Evolutionary conservation across 2,113 vertebrate species (phyloP), one percentile per base, ranked within the genome.

Genomic region (Chionis minor): DNA sequence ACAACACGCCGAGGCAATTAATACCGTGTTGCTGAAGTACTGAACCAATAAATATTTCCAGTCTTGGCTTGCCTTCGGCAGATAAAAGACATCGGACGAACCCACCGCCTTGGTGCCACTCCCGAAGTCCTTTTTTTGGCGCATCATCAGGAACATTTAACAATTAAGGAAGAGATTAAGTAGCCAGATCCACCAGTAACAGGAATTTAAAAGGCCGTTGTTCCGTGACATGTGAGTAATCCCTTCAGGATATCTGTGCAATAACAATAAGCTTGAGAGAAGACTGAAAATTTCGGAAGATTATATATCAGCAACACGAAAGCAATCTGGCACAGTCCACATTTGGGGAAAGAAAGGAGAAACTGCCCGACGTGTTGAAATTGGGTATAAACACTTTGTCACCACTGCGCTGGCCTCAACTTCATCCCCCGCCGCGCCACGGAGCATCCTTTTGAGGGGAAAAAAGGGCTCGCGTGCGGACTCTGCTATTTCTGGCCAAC

Each of bases 1-100:
- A 97, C 97, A 98, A 97, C 96, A 96, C 91, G 71, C 92, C 55
- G 83, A 94, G 96, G 97, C 98, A 98, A 98, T 98, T 98, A 98
- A 98, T 97, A 96, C 97, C 61, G 23, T 84, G 89, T 94, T 97
- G 97, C 92, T 86, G 96, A 95, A 97, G 97, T 88, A 91, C 90
- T 82, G 81, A 96, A 96, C 95, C 96, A 96, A 97, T 97, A 98
- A 98, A 97, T 98, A 97, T 94, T 92, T 92, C 94, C 72, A 95
- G 85, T 74, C 97, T 92, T 96, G 92, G 88, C 97, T 97, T 96
- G 87, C 94, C 93, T 94, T 95, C 28, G 61, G 95, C 91, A 88
- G 91, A 74, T 87, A 92, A 97, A 98, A 97, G 97, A 79, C 81
- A 72, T 88, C 6, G 58, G 92, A 81, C 0, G 27, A 88, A 92